Evolutionary conservation across 2,113 vertebrate genomes (phyloP).

Genomic region (Anser brachyrhynchus): DNA sequence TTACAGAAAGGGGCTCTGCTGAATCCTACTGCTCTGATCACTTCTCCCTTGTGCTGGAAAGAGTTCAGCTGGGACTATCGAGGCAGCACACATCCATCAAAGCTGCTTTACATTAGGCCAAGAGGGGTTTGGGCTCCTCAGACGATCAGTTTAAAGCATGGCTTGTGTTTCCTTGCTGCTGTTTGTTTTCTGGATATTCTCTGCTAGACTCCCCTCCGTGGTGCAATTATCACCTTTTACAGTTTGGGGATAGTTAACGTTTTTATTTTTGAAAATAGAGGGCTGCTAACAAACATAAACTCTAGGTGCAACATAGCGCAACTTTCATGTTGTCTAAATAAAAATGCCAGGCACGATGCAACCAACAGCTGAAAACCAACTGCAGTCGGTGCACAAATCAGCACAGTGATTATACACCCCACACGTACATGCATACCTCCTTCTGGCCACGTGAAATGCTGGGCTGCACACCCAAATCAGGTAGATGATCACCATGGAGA

Average conservation of each 20-base stretch:
- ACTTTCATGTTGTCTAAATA: not conserved
- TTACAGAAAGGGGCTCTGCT: not conserved
- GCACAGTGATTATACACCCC: not conserved
- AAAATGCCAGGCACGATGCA: not conserved
- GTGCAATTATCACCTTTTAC: not conserved
- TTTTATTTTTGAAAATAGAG: not conserved
- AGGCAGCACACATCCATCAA: not conserved
- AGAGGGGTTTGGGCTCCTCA: not conserved
- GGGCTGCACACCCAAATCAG: not conserved
- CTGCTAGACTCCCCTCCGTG: not conserved
- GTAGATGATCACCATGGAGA: not conserved
- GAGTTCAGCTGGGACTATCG: not conserved
- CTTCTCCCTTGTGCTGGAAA: not conserved
- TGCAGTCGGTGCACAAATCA: not conserved
- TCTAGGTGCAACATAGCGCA: not conserved
- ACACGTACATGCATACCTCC: fast-evolving
- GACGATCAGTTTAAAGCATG: not conserved
- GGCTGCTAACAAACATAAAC: not conserved
- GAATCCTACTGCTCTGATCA: not conserved
- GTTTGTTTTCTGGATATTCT: not conserved
- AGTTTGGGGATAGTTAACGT: not conserved
- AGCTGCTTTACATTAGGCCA: not conserved
- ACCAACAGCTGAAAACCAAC: not conserved
- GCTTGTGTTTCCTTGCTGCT: not conserved
- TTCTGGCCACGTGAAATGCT: not conserved